Base-by-base conservation (phyloP, 2,888 invertebrate genomes). In the Candidula unifasciata region DNA sequence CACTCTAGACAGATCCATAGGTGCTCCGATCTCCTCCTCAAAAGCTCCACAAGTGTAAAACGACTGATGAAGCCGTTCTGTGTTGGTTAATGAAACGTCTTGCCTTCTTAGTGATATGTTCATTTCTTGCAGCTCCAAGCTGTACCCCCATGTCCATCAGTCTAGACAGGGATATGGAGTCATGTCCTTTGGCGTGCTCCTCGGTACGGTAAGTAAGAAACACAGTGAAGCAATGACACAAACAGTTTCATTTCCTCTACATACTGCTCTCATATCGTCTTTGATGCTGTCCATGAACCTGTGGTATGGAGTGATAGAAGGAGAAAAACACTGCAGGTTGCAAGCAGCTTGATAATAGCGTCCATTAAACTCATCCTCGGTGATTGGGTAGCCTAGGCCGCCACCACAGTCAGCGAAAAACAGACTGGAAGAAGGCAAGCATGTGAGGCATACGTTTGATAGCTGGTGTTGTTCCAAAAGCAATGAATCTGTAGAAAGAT, bases 331-430 rank as follows among this genome's bases (percentile, higher is more conserved):
- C 86, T 92, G 92, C 10, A 91, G 89, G 77, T 92, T 92, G 84
- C 92, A 92, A 10, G 91, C 89, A 13, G 91, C 91, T 84, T 92
- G 92, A 79, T 89, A 91, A 80, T 89, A 92, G 0, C 92, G 88
- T 2, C 91, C 91, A 74, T 90, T 90, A 83, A 91, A 91, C 82
- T 92, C 92, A 1, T 87, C 88, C n/a, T 90, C 89, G 1, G 87
- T 90, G 76, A 92, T 91, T 5, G 88, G 86, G 52, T 90, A 91
- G 60, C 66, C 88, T 18, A 91, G 73, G 3, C 89, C 90, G 68
- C 88, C 88, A 0, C 89, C 90, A 83, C 89, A 90, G 78, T 90
- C 87, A 33, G 82, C 79, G 85, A 92, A 91, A n/a, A 8, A 91
- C 86, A 5, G 87, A 82, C 79, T 89, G 88, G 83, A 91, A 88